Evolutionary conservation across 2,888 invertebrate genomes (phyloP).

Genomic region (Rhagium mordax): DNA sequence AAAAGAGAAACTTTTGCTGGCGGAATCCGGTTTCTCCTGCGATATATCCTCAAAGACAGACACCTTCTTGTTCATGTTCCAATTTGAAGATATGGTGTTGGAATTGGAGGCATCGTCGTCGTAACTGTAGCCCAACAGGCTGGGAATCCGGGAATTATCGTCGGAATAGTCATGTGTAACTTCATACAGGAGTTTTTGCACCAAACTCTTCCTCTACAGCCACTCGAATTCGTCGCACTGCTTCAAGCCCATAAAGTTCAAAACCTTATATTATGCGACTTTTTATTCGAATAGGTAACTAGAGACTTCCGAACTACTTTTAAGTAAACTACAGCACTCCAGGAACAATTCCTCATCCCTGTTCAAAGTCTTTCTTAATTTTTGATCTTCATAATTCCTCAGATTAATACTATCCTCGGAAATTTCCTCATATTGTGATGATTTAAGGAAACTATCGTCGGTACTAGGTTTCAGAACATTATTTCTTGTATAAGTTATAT

Average conservation of each 20-base stretch:
- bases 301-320: conserved; percentile 70
- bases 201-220: conserved; percentile 60
- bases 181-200: conserved; percentile 52
- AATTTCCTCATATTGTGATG: conserved; percentile 67
- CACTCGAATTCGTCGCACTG: conserved; percentile 61
- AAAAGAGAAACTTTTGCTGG: conserved; percentile 50
- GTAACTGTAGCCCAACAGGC: conserved; percentile 66
- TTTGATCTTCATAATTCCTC: conserved; percentile 64
- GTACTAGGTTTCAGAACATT: conserved; percentile 35
- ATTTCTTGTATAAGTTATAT: conserved; percentile 50
- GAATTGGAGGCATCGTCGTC: conserved; percentile 68
- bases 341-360: conserved; percentile 79
- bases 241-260: conserved; percentile 57
- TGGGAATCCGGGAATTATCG: conserved; percentile 65
- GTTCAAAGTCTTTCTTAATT: conserved; percentile 73
- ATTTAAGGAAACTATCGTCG: conserved; percentile 61
- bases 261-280: conserved; percentile 41
- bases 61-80: conserved; percentile 55
- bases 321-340: conserved; percentile 81
- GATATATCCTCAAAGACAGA: conserved; percentile 34
- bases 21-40: conserved; percentile 29
- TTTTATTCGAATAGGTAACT: conserved; percentile 65
- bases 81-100: conserved; percentile 66
- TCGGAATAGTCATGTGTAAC: conserved; percentile 61
- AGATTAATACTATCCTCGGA: conserved; percentile 65